These are phyloP conservation scores for Ganaspis brasiliensis DNA, from an alignment of 2,888 invertebrate species.

Conservation along the genomic window DNA sequence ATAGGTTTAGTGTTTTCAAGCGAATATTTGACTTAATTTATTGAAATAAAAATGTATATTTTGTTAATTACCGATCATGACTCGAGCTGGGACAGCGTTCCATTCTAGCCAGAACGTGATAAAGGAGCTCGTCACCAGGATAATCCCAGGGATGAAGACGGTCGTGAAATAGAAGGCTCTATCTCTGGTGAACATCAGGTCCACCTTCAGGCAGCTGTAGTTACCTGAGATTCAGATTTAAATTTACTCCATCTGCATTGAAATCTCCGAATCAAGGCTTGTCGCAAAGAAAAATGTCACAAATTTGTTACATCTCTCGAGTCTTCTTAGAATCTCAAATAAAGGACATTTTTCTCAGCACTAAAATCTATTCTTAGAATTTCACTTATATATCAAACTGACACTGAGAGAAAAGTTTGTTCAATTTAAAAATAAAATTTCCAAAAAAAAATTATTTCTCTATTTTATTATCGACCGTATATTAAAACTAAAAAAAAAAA, in stretches of 20 bases:
- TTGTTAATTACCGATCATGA: slow-evolving; percentile 95
- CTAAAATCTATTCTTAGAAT: neutral
- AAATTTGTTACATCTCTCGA: neutral
- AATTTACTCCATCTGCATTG: slow-evolving; percentile 44
- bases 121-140: slow-evolving; percentile 97
- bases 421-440: too few relatives aligned
- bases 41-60: too few relatives aligned
- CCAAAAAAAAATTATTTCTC: too few relatives aligned
- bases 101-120: slow-evolving; percentile 99
- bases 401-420: too few relatives aligned
- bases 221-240: slow-evolving; percentile 85
- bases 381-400: neutral
- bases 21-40: too few relatives aligned
- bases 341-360: neutral
- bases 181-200: slow-evolving; percentile 96
- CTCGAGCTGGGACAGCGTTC: slow-evolving; percentile 97
- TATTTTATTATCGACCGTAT: too few relatives aligned
- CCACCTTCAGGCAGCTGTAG: slow-evolving; percentile 97
- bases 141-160: slow-evolving; percentile 97
- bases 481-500: too few relatives aligned
- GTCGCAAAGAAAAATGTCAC: slow-evolving; percentile 14
- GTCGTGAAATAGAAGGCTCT: slow-evolving; percentile 98
- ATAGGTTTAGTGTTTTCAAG: too few relatives aligned
- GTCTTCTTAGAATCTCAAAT: neutral
- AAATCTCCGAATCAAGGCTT: neutral